Base-by-base conservation (phyloP, 1,140 invertebrate genomes). In the Drosophila pectinifera region DNA sequence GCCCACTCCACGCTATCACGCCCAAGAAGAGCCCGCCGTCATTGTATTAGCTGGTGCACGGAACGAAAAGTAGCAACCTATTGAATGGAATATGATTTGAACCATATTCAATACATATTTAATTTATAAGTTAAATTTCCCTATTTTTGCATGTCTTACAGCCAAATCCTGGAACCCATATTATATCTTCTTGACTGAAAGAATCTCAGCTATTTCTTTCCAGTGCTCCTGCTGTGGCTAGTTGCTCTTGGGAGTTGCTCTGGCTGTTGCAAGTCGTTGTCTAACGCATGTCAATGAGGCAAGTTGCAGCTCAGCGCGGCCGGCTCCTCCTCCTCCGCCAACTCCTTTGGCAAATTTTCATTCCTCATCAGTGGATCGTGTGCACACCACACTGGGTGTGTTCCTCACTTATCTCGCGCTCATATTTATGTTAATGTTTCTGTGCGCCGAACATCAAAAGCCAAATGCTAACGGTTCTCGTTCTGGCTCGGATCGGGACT, bases 361-460 rank as follows among this genome's bases (percentile, higher is more conserved):
- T 74, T 73, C 48, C 55, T 39, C 76, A 61, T 65, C 43, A 67
- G 36, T 22, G 54, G 43, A 34, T 13, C 31, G 45, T 38, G 14
- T 53, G 34, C 48, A 31, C 26, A 16, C 24, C 11, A 1, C 16
- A 4, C 51, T 78, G 82, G 83, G 83, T 86, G 83, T 86, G 83
- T 86, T 88, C 75, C 61, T 68, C 83, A 88, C 79, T 88, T 86
- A 88, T 86, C 83, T 88, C 59, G 67, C 36, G 59, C 83, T 86
- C 83, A 86, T 86, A 86, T 86, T 86, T 86, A 86, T 86, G 83
- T 86, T 86, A 86, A 86, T 86, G 79, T 79, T 63, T 88, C 55
- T 80, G 77, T 80, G 49, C 81, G 77, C 73, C 73, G 63, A 86
- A 86, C 83, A 83, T 86, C 83, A 86, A 86, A 86, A 86, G 82